phyloP scores from a whole-genome alignment of 2,797 vertebrate species.

The Platalea minor region DNA sequence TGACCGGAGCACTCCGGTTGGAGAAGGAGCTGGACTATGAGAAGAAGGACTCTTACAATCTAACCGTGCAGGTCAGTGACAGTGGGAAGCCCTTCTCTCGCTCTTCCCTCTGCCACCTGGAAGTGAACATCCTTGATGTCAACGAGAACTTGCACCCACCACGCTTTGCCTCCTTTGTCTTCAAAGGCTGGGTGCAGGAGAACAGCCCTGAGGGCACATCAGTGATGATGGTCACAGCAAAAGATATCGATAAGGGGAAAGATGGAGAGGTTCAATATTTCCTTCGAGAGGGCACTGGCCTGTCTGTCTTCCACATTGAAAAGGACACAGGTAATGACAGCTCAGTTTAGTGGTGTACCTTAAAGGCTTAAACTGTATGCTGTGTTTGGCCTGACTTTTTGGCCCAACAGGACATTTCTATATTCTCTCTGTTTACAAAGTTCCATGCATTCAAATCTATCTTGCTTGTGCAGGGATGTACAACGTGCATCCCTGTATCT shows the following conservation, averaged over 20 bases:
- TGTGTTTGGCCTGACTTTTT: background rate
- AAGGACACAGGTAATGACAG: constrained; percentile 87
- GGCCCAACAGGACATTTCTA: background rate
- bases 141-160: constrained; percentile 93
- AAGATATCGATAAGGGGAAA: constrained; percentile 85
- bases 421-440: background rate
- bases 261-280: constrained; percentile 90
- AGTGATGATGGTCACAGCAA: constrained; percentile 81
- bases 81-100: constrained; percentile 84
- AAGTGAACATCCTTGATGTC: constrained; percentile 89
- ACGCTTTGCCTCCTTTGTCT: constrained; percentile 85
- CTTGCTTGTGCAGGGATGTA: background rate
- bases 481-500: background rate
- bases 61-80: constrained; percentile 89
- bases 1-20: constrained; percentile 85
- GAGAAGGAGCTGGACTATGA: constrained; percentile 95
- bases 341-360: background rate
- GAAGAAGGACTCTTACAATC: constrained; percentile 83
- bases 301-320: constrained; percentile 87
- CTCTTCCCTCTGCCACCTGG: constrained; percentile 88
- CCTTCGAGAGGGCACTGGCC: constrained; percentile 87
- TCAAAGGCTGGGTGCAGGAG: constrained; percentile 85
- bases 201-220: constrained; percentile 83
- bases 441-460: background rate
- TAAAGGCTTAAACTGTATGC: background rate